Base-by-base conservation (phyloP, 2,888 invertebrate species). In the Incurvaria masculella region DNA sequence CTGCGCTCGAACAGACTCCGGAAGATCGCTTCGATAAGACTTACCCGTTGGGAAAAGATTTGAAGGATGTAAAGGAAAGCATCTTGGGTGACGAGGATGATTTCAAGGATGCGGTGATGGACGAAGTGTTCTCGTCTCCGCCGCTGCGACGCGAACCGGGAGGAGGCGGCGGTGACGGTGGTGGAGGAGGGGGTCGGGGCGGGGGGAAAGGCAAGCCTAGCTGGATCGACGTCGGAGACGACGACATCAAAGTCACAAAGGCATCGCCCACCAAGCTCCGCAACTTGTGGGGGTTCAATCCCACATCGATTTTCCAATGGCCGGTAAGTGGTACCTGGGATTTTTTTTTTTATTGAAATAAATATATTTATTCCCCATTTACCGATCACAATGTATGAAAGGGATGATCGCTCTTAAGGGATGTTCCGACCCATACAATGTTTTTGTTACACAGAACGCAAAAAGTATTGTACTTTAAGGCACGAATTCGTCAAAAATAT, bases 301-400 rank as follows among this genome's bases (percentile, higher is more conserved):
- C 84, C 27, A 82, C 85, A 21, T 82, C 84, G 17, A 83, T 84
- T 63, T 82, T 84, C 61, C 84, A 84, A 65, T 85, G 85, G 85
- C 82, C 82, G 68, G 85, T 86, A 64, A 75, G 81, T 72, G 26
- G 19, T n/a, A 23, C n/a, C n/a, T n/a, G n/a, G n/a, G n/a, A n/a
- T n/a, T n/a, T n/a, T n/a, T n/a, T n/a, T n/a, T n/a, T n/a, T n/a
- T n/a, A n/a, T n/a, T n/a, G n/a, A n/a, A n/a, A n/a, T n/a, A n/a
- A n/a, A n/a, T n/a, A n/a, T n/a, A n/a, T n/a, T n/a, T n/a, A n/a
- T n/a, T n/a, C n/a, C n/a, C n/a, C n/a, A n/a, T n/a, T n/a, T n/a
- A n/a, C n/a, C n/a, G n/a, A n/a, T n/a, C n/a, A n/a, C n/a, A n/a
- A n/a, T n/a, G n/a, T n/a, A n/a, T n/a, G n/a, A n/a, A n/a, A n/a